Evolutionary conservation across 2,113 vertebrate genomes (phyloP).

Genomic region (Neodon shergylaensis): DNA sequence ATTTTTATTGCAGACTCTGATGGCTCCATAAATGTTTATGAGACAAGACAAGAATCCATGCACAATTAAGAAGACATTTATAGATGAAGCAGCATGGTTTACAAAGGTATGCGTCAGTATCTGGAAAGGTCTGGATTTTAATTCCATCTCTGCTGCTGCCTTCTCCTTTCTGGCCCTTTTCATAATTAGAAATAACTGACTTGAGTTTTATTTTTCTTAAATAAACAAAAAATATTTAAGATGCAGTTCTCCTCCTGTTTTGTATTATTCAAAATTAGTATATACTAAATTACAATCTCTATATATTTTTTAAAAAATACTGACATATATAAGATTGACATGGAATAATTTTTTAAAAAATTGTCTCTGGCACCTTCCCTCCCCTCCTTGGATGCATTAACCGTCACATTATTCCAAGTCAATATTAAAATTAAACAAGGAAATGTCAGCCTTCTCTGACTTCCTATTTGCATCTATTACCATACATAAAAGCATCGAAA

Average conservation of each 20-base stretch:
- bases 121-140: background rate
- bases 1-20: slow-evolving; percentile 53
- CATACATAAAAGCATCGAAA: background rate
- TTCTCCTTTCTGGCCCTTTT: background rate
- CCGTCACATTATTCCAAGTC: slow-evolving; percentile 43
- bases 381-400: slow-evolving; percentile 57
- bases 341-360: background rate
- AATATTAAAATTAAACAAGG: slow-evolving; percentile 54
- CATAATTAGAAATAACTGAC: background rate
- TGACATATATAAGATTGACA: slow-evolving; percentile 38
- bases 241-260: background rate
- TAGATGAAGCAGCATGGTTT: background rate
- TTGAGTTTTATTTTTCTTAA: slow-evolving; percentile 37
- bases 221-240: background rate
- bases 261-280: slow-evolving; percentile 23
- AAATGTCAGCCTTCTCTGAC: slow-evolving; percentile 33
- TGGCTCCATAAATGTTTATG: slow-evolving; percentile 59
- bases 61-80: background rate
- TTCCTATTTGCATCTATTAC: slow-evolving; percentile 18
- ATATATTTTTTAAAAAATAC: slow-evolving; percentile 13
- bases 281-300: background rate
- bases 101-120: background rate
- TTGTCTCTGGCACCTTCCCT: slow-evolving; percentile 5
- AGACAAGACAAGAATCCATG: slow-evolving; percentile 7
- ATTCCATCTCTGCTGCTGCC: background rate